A percentile compares a stretch with the other conserved stretches of the same genome.
phyloP scores from a whole-genome alignment of 37 sponge, comb jelly and placozoan genomes.

The Theonella swinhoei region DNA sequence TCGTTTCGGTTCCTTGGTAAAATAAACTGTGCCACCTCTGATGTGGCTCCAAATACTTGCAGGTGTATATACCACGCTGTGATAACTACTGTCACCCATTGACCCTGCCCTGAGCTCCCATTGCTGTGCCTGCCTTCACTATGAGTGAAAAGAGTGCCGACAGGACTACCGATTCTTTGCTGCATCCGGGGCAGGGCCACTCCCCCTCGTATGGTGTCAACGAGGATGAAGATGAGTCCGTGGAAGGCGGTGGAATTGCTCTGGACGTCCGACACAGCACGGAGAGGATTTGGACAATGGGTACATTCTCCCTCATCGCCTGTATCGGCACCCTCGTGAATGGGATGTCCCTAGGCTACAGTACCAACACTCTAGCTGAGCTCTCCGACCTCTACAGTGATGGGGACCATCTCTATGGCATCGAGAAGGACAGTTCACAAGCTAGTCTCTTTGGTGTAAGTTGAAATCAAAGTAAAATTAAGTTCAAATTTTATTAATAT shows the following conservation, averaged over 20 bases:
- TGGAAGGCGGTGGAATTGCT: background rate
- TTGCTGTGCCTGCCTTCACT: too few species aligned
- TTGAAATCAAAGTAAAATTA: background rate
- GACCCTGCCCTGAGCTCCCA: too few species aligned
- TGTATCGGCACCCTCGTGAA: constrained; percentile 35
- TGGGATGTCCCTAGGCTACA: constrained; percentile 53
- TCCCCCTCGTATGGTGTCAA: constrained; percentile 16
- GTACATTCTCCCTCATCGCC: constrained; percentile 38
- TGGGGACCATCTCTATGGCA: background rate
- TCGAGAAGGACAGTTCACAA: background rate
- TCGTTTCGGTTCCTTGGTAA: too few species aligned
- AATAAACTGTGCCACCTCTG: too few species aligned
- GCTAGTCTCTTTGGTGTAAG: constrained; percentile 32
- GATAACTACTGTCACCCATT: too few species aligned
- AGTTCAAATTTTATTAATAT: background rate
- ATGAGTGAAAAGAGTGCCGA: too few species aligned
- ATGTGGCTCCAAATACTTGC: too few species aligned
- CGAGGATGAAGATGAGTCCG: background rate
- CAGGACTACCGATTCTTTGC: background rate
- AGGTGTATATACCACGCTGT: too few species aligned
- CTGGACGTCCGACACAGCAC: background rate
- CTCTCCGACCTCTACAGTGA: background rate
- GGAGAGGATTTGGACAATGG: constrained; percentile 30
- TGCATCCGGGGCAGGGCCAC: constrained; percentile 2
- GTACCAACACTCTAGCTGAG: constrained; percentile 40